phyloP scores from a whole-genome alignment of 2,113 vertebrate species.

The Rhynchomys soricoides region DNA sequence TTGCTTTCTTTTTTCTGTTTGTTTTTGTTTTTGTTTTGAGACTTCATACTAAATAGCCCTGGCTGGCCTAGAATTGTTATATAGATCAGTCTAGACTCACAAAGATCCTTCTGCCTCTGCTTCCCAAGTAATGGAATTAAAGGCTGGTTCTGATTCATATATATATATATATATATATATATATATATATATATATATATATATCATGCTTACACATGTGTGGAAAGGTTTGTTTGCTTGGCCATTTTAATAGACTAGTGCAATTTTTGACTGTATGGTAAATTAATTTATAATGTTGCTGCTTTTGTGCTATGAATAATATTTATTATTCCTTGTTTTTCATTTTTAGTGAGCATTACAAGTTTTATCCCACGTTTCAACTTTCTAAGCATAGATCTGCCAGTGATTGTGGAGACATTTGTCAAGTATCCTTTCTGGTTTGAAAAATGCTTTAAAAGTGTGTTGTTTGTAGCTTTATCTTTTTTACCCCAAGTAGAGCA shows the following conservation, averaged over 20 bases:
- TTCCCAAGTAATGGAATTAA: not conserved
- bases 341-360: slow-evolving; percentile 94
- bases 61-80: not conserved
- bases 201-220: not conserved
- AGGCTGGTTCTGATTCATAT: not conserved
- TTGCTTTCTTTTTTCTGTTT: not conserved
- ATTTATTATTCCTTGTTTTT: slow-evolving; percentile 60
- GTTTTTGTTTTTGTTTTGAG: not conserved
- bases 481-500: slow-evolving; percentile 38
- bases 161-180: not conserved
- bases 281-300: slow-evolving; percentile 45
- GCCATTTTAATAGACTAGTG: not conserved
- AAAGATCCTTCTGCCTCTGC: not conserved
- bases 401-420: slow-evolving; percentile 96
- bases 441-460: slow-evolving; percentile 58
- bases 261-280: slow-evolving; percentile 19
- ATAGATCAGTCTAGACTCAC: not conserved
- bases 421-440: slow-evolving; percentile 98
- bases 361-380: slow-evolving; percentile 95
- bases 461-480: slow-evolving; percentile 62
- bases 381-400: slow-evolving; percentile 95
- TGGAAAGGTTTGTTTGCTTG: slow-evolving; percentile 47
- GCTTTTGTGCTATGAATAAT: slow-evolving; percentile 38
- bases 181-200: not conserved
- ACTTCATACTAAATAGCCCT: not conserved